Conservation (phyloP, 2,113 vertebrate genomes). For the Myiozetetes cayanensis region DNA sequence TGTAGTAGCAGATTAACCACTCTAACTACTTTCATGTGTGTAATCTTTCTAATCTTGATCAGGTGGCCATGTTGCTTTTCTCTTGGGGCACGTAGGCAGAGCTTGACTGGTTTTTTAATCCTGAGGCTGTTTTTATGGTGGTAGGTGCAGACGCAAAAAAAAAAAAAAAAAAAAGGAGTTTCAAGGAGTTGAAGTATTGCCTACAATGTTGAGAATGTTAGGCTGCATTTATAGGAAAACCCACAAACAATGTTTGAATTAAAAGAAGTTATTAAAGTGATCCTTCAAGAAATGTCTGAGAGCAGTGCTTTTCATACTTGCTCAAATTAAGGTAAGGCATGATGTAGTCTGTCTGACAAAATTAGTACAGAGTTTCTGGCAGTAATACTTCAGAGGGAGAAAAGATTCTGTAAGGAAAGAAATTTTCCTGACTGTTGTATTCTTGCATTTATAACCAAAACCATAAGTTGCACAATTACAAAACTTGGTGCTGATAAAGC, state of each 20-base stretch:
- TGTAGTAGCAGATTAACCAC: slow-evolving; percentile 68
- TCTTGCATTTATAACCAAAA: slow-evolving; percentile 4
- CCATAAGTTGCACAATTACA: neutral
- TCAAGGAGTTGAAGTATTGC: neutral
- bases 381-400: neutral
- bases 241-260: neutral
- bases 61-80: slow-evolving; percentile 20
- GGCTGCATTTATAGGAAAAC: neutral
- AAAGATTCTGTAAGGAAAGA: neutral
- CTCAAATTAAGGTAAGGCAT: neutral
- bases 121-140: neutral
- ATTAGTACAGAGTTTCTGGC: neutral
- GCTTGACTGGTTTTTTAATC: neutral
- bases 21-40: slow-evolving; percentile 28
- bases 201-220: neutral
- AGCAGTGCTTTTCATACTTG: neutral
- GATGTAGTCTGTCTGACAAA: neutral
- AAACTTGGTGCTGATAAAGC: neutral
- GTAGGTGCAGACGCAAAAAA: neutral
- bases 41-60: slow-evolving; percentile 60
- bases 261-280: neutral
- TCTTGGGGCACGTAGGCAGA: slow-evolving; percentile 31
- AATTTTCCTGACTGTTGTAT: neutral
- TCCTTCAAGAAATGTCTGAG: neutral
- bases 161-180: too few species aligned